A percentile compares a stretch with the other conserved stretches of the same genome.
Evolutionary conservation across 1,140 invertebrate genomes (phyloP).

Genomic region (Drosophila oshimai): DNA sequence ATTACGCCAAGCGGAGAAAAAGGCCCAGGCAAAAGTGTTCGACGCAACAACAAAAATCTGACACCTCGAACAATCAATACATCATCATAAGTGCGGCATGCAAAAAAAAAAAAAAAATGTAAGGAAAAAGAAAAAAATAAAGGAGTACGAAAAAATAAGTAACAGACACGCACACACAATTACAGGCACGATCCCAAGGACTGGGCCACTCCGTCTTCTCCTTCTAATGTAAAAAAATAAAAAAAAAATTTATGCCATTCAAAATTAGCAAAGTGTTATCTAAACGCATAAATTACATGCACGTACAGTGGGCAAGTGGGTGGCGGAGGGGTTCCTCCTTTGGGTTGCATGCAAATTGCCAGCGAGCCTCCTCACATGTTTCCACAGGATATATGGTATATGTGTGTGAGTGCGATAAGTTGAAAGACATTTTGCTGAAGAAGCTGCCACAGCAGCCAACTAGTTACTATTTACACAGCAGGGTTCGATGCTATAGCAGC

Average conservation of each 20-base stretch:
- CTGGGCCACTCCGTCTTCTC: conserved; percentile 30
- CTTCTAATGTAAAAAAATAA: conserved; percentile 59
- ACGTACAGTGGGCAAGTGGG: conserved; percentile 60
- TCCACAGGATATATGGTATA: conserved; percentile 12
- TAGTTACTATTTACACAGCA: conserved; percentile 31
- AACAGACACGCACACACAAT: conserved; percentile 72
- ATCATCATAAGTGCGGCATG: conserved; percentile 77
- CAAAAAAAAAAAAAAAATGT: conserved; percentile 22
- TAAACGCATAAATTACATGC: conserved; percentile 81
- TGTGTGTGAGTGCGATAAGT: conserved; percentile 59
- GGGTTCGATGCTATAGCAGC: not conserved
- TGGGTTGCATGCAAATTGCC: conserved; percentile 69
- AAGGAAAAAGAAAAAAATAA: conserved; percentile 8
- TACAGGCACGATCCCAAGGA: conserved; percentile 56
- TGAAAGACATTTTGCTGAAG: conserved; percentile 76
- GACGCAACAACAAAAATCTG: conserved; percentile 68
- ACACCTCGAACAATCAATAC: conserved; percentile 80
- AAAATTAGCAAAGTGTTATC: conserved; percentile 82
- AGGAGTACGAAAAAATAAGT: conserved; percentile 32
- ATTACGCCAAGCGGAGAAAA: conserved; percentile 56
- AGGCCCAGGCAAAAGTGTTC: conserved; percentile 3
- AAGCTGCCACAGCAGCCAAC: conserved; percentile 73
- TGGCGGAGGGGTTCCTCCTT: conserved; percentile 4
- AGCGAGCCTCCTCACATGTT: conserved; percentile 26
- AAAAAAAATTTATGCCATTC: conserved; percentile 79